Percentiles rank a stretch among this genome's conserved stretches.
These are phyloP conservation scores for Mizuhopecten yessoensis DNA, from an alignment of 1,140 invertebrate genomes.

Conservation along the genomic window DNA sequence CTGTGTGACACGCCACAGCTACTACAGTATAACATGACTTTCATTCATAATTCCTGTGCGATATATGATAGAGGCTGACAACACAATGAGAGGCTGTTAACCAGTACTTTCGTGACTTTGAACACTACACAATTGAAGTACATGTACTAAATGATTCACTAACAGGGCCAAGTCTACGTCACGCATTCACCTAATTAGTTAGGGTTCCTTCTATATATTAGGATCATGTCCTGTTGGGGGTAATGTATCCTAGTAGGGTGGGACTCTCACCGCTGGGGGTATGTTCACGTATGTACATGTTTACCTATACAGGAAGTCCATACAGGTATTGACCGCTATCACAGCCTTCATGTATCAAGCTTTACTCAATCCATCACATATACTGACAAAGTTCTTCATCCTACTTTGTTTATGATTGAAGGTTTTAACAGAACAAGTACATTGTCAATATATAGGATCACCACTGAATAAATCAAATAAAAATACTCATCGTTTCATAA, in stretches of 20 bases:
- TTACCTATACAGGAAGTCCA: not conserved
- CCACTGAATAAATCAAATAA: not conserved
- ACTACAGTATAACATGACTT: not conserved
- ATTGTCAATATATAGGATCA: not conserved
- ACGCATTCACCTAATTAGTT: not conserved
- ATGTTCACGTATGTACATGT: not conserved
- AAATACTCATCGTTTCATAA: not conserved
- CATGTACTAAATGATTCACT: slow-evolving; percentile 20
- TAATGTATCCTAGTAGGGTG: not conserved
- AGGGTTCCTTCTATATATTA: not conserved
- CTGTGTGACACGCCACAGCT: not conserved
- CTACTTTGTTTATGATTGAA: not conserved
- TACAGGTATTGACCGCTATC: not conserved
- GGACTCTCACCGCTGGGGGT: not conserved
- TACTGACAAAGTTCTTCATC: not conserved
- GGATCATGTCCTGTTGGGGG: not conserved
- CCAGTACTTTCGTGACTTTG: not conserved
- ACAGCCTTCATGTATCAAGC: not conserved
- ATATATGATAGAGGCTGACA: slow-evolving; percentile 1
- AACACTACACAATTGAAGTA: slow-evolving; percentile 27
- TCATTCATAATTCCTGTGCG: not conserved
- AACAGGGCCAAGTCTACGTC: slow-evolving; percentile 28
- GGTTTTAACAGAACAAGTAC: not conserved
- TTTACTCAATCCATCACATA: not conserved
- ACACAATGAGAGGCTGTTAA: not conserved